Evolutionary conservation across 1,140 invertebrate species (phyloP), one percentile per base, ranked within the genome.

Genomic region (Elymnias hypermnestra): DNA sequence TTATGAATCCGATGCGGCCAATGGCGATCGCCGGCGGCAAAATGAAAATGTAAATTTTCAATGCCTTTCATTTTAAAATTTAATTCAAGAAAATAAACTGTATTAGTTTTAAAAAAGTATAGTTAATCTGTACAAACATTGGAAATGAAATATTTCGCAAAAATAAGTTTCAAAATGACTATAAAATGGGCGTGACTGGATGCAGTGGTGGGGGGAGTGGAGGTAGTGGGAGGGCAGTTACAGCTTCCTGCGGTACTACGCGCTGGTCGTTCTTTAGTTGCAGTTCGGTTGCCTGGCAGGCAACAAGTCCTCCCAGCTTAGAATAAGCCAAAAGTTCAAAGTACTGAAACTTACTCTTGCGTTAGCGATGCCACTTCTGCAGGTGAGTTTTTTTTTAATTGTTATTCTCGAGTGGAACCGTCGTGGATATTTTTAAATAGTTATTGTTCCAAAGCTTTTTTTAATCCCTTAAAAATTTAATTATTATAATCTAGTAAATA

Each of bases 311-410:
- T 40, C 35, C 22, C 23, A 48, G 38, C 53, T 56, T 61, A 55
- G 59, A 56, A 17, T 45, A 41, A 48, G 36, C 40, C 17, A 46
- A 47, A 39, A 25, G 48, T 37, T 23, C 12, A 33, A 17, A 17
- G 13, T 56, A 46, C 56, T 46, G 22, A 47, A 67, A 66, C 57
- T 69, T 66, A 44, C 59, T 59, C 63, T 53, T 18, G 66, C 69
- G 62, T 70, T 60, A 65, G 19, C 25, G 46, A 83, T 83, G 78
- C 72, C 78, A 69, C 70, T 78, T 35, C 45, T 83, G 46, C 72
- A 73, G 69, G 78, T 79, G 14, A 70, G 58, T 63, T 51, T 44
- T 55, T 13, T 56, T 10, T 53, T 31, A 25, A 5, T 39, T 22
- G 50, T 40, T 2, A 1, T n/a, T 9, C n/a, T n/a, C n/a, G n/a